Conservation (phyloP, 2,888 invertebrate genomes). For the Pristionchus maxplancki region DNA sequence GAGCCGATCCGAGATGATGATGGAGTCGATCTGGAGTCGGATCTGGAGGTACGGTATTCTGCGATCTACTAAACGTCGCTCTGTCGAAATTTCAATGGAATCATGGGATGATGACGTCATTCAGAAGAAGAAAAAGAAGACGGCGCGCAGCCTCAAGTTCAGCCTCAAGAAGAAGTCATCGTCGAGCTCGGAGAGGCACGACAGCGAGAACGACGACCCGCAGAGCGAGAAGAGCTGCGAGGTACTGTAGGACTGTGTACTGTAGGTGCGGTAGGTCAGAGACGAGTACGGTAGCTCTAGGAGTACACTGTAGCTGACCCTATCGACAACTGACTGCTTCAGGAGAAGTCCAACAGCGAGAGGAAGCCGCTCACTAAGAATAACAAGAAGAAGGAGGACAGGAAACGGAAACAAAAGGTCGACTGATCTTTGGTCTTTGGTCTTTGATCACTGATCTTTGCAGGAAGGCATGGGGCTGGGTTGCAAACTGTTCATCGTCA, state of each 20-base stretch:
- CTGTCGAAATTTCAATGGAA: neutral
- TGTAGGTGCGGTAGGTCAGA: too few species aligned
- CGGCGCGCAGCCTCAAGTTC: neutral
- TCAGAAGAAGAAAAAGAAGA: neutral
- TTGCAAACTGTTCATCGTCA: conserved; percentile 8
- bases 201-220: conserved; percentile 4
- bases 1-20: conserved; percentile 15
- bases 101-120: too few species aligned
- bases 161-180: neutral
- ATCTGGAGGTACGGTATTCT: conserved; percentile 1
- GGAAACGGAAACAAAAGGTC: neutral
- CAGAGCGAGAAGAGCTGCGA: conserved; percentile 32
- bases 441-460: neutral
- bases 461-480: neutral
- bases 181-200: neutral
- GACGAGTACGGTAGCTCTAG: neutral
- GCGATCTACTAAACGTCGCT: neutral
- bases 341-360: neutral
- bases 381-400: neutral
- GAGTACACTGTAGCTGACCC: neutral
- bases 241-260: neutral
- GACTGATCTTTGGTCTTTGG: neutral
- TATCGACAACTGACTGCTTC: neutral
- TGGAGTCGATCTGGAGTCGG: neutral
- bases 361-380: neutral